These are phyloP conservation scores for Pseudomugil gertrudae DNA, from an alignment of 2,797 vertebrate genomes.

Conservation along the genomic window DNA sequence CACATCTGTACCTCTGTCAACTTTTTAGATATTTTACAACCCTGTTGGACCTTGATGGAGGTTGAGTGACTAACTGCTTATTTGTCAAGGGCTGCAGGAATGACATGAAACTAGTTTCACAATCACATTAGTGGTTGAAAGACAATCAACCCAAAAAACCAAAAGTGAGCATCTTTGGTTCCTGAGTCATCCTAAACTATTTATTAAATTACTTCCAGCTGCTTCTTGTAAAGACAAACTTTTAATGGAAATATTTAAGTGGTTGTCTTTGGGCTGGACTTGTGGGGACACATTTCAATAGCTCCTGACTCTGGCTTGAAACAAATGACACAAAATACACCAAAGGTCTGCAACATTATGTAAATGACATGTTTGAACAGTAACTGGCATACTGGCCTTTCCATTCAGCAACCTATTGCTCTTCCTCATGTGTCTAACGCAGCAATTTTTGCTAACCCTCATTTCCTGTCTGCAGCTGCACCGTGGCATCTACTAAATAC, in stretches of 20 bases:
- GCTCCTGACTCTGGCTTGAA: neutral
- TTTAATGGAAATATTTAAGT: neutral
- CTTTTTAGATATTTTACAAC: neutral
- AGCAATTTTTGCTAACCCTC: constrained; percentile 54
- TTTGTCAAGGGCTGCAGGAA: constrained; percentile 8
- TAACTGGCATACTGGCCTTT: constrained; percentile 6
- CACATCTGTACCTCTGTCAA: neutral
- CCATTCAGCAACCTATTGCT: constrained; percentile 12
- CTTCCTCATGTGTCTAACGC: constrained; percentile 31
- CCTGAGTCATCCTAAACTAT: neutral
- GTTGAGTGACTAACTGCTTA: neutral
- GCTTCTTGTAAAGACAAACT: too few species aligned
- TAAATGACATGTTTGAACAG: neutral
- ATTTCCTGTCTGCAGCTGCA: constrained; percentile 60
- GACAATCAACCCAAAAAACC: constrained; percentile 8
- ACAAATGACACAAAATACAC: neutral
- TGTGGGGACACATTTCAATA: constrained; percentile 32
- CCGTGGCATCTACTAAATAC: constrained; percentile 52
- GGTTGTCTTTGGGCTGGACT: constrained; percentile 49
- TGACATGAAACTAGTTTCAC: neutral
- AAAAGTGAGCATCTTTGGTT: constrained; percentile 1
- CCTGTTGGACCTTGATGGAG: neutral
- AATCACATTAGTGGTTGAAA: constrained; percentile 26
- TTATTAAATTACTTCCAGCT: neutral
- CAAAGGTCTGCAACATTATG: neutral